Base-by-base conservation (phyloP, 1,140 invertebrate genomes). In the Meloidogyne chitwoodi region DNA sequence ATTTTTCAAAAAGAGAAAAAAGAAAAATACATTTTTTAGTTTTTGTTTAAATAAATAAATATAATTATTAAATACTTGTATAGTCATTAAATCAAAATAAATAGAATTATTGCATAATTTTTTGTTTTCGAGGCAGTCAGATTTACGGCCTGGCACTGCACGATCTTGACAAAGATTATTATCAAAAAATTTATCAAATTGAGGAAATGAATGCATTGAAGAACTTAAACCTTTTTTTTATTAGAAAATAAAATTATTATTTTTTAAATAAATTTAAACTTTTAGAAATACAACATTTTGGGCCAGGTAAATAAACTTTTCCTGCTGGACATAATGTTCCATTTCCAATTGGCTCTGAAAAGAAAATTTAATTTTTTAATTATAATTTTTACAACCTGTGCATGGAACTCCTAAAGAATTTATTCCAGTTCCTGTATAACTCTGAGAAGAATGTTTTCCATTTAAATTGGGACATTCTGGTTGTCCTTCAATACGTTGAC, bases 71-170 rank as follows among this genome's bases (percentile, higher is more conserved):
- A 29, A 24, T 19, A 64, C 70, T 63, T 73, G 48, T 48, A 63
- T 12, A 41, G 70, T 73, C 70, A 73, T 73, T 24, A 73, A 34
- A 34, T 73, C 70, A 29, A 29, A 38, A 63, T 73, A 73, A 22
- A 63, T 27, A 6, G 19, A 31, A 34, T 73, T 14, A 38, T 73
- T 34, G 70, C 70, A 73, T 31, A 73, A n/a, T 12, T 73, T 16
- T 12, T 31, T 11, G 5, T 56, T 65, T 31, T 26, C 48, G 11
- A 56, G 41, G 19, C 70, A 73, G 11, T 73, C 70, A 34, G 41
- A 61, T 34, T 61, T 12, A 3, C 70, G 41, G 2, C 70, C 70
- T 22, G 70, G 70, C 24, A 38, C 70, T 11, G 70, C 29, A 0
- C 34, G 2, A 63, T 73, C 70, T 2, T 61, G 10, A 38, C 70